Base-by-base conservation (phyloP, 1,140 invertebrate genomes). In the Planococcus citri region DNA sequence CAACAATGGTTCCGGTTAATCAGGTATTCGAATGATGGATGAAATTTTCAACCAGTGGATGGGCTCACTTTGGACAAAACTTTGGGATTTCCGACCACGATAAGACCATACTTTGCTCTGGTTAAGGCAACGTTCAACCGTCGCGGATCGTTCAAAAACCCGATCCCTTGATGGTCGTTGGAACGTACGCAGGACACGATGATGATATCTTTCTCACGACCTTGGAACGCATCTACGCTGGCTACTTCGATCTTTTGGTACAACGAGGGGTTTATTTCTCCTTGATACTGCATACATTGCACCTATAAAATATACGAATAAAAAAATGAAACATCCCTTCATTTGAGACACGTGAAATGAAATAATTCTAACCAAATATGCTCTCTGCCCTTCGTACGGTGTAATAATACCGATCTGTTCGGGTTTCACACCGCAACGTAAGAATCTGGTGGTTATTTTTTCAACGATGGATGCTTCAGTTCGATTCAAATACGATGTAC, bases 351-450 rank as follows among this genome's bases (percentile, higher is more conserved):
- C 41, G 20, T 24, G 60, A 22, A 17, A 3, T 27, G 27, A 0
- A 37, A 38, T 68, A 37, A 25, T 14, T 27, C 70, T 73, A 68
- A 89, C 96, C 64, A 99, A 80, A 79, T 97, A 99, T 0, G 96
- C 95, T n/a, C 97, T 81, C 77, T 99, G 97, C 0, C 97, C 95
- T 80, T 99, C 97, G 74, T 99, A 99, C 0, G 97, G 97, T 0
- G 97, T 99, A 60, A 99, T 97, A 27, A 99, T 94, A n/a, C 97
- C 97, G 70, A 99, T 99, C 78, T 99, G 97, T 74, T 97, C 94
- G 0, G 97, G 96, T 75, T 95, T 92, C 0, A 99, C 89, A 4
- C 97, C 96, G 10, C 90, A 91, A 74, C 95, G 89, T 6, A 99
- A 79, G 74, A 98, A 96, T 57, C 91, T 83, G 0, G 94, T 97